phyloP scores from a whole-genome alignment of 2,888 invertebrate species.

The Eilema sororculum region DNA sequence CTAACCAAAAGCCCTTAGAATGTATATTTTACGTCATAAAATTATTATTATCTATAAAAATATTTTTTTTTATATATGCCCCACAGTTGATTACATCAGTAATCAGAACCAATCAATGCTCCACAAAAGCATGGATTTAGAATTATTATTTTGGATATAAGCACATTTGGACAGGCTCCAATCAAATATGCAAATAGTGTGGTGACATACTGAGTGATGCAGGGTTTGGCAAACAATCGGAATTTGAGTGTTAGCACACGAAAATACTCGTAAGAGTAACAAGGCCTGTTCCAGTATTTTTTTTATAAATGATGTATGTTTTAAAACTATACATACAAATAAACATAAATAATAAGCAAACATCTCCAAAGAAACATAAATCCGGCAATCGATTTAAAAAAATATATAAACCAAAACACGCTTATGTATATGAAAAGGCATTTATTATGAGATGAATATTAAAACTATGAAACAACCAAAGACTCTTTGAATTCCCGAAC shows the following conservation, averaged over 20 bases:
- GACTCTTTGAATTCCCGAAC: constrained; percentile 10
- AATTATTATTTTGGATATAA: constrained; percentile 58
- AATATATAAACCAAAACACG: too few relatives aligned
- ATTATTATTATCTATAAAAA: neutral
- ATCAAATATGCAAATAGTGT: constrained; percentile 74
- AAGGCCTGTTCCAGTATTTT: neutral
- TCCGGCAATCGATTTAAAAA: too few relatives aligned
- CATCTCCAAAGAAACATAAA: too few relatives aligned
- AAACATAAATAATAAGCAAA: too few relatives aligned
- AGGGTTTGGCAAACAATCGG: constrained; percentile 36
- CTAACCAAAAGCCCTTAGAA: too few relatives aligned
- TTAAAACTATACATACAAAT: too few relatives aligned
- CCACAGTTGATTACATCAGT: constrained; percentile 14
- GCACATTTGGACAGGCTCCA: constrained; percentile 62
- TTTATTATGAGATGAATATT: constrained; percentile 4
- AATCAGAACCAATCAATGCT: constrained; percentile 28
- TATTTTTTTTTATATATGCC: neutral
- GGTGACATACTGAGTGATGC: constrained; percentile 31
- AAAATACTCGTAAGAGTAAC: neutral
- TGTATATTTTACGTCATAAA: neutral
- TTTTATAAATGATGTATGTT: too few relatives aligned
- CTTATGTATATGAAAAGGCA: neutral
- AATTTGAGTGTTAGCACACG: neutral
- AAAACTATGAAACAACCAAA: neutral
- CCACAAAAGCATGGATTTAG: constrained; percentile 22